Base-by-base conservation (phyloP, 1,140 invertebrate species). In the Ylistrum balloti region DNA sequence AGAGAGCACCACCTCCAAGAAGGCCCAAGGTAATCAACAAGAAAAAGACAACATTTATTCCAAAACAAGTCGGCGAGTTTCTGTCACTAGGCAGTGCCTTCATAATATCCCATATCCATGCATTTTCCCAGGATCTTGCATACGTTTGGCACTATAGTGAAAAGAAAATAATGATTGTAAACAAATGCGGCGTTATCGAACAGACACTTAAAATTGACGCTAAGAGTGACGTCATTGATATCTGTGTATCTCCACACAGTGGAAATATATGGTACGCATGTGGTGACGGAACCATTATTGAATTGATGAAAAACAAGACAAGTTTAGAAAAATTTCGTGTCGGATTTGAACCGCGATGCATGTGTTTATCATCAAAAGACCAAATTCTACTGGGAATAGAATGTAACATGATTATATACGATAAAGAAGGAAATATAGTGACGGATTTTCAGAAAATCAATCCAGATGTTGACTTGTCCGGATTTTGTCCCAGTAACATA, bases 191-290 rank as follows among this genome's bases (percentile, higher is more conserved):
- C 56, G n/a, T 1, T 5, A n/a, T 74, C 2, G 56, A 74, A 28
- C 22, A 74, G 17, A n/a, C 22, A n/a, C 56, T 74, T 28, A n/a
- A 74, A 74, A 1, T 74, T n/a, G 56, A 74, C 56, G 28, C 56
- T 28, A 74, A 74, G 5, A 74, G 56, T 74, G 22, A n/a, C 56
- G 56, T 74, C n/a, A 74, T n/a, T 0, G 56, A 74, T 28, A 74
- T 74, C 7, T n/a, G 22, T 28, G 56, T 74, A 5, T n/a, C 56
- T n/a, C 56, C 56, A 28, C 56, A 28, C 5, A 74, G 56, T 74
- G 56, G 56, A 28, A 74, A 74, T 74, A 74, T 74, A 74, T 74
- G 56, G 56, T 74, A 74, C 56, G 56, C 56, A 74, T 74, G 56
- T 74, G 56, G 22, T 3, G 17, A 74, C 13, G 56, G 56, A 74